Evolutionary conservation across 2,797 vertebrate genomes (phyloP).

Genomic region (Chromobotia macracanthus): DNA sequence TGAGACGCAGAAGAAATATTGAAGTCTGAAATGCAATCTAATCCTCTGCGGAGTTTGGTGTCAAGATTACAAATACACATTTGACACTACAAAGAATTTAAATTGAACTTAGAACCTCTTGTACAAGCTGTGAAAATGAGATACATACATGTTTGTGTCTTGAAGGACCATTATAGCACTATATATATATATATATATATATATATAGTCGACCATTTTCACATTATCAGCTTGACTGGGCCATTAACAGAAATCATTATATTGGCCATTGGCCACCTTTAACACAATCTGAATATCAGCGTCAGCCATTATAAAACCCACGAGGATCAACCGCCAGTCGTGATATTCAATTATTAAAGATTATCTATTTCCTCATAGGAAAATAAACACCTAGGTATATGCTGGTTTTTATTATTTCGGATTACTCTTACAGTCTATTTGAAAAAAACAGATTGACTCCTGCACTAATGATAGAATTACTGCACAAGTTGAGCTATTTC

Average conservation of each 20-base stretch:
- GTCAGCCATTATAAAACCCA: too few species aligned
- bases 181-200: too few species aligned
- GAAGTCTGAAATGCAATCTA: conserved; percentile 65
- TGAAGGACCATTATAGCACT: too few species aligned
- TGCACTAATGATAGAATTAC: conserved; percentile 10
- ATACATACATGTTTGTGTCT: not conserved
- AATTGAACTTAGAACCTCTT: not conserved
- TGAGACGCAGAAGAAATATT: conserved; percentile 54
- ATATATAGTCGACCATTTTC: too few species aligned
- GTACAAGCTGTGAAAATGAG: not conserved
- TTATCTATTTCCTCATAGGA: too few species aligned
- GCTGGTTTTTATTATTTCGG: not conserved
- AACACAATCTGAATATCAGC: too few species aligned
- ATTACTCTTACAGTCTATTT: not conserved
- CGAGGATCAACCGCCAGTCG: too few species aligned
- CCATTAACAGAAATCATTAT: too few species aligned
- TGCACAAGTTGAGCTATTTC: conserved; percentile 3
- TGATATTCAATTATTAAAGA: too few species aligned
- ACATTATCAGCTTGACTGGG: too few species aligned
- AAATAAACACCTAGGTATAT: not conserved
- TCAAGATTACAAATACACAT: conserved; percentile 19
- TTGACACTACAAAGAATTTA: not conserved
- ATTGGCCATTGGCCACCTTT: too few species aligned
- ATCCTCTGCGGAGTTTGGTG: conserved; percentile 26
- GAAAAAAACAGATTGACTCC: conserved; percentile 10